Evolutionary conservation across 2,888 invertebrate species (phyloP).

Genomic region (Melanchra persicariae): DNA sequence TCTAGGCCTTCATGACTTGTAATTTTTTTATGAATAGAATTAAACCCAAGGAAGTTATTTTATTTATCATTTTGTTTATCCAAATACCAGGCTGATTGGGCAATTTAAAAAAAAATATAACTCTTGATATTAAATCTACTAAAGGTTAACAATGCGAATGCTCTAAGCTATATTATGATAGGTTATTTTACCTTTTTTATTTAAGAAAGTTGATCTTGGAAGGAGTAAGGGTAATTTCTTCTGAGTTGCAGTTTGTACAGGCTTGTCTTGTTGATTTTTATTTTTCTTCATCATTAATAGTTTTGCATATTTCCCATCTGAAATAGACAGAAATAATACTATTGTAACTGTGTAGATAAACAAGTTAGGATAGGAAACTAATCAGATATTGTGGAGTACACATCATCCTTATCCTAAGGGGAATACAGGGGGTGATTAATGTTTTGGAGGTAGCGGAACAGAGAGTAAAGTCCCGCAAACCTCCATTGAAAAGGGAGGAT

Average conservation of each 20-base stretch:
- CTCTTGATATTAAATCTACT: not conserved
- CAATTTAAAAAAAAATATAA: too few relatives aligned
- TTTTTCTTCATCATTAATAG: conserved; percentile 77
- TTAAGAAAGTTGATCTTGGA: conserved; percentile 74
- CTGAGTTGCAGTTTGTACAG: conserved; percentile 49
- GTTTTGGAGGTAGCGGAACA: too few relatives aligned
- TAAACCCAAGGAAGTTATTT: too few relatives aligned
- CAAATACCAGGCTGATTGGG: too few relatives aligned
- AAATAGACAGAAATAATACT: conserved; percentile 50
- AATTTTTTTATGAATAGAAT: too few relatives aligned
- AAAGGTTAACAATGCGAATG: not conserved
- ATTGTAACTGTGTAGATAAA: not conserved
- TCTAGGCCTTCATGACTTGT: too few relatives aligned
- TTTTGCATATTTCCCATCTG: conserved; percentile 81
- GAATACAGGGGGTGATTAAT: not conserved
- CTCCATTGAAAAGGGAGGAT: too few relatives aligned
- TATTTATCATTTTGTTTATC: too few relatives aligned
- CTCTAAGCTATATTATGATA: not conserved
- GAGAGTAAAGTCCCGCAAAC: too few relatives aligned
- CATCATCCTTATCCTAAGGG: not conserved
- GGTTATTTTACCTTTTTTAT: conserved; percentile 78
- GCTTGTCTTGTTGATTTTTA: conserved; percentile 68
- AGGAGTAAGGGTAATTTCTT: conserved; percentile 79
- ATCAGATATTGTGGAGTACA: not conserved
- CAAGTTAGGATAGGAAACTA: not conserved